Evolutionary conservation across 1,140 invertebrate species (phyloP).

Genomic region (Trichomalopsis sarcophagae): DNA sequence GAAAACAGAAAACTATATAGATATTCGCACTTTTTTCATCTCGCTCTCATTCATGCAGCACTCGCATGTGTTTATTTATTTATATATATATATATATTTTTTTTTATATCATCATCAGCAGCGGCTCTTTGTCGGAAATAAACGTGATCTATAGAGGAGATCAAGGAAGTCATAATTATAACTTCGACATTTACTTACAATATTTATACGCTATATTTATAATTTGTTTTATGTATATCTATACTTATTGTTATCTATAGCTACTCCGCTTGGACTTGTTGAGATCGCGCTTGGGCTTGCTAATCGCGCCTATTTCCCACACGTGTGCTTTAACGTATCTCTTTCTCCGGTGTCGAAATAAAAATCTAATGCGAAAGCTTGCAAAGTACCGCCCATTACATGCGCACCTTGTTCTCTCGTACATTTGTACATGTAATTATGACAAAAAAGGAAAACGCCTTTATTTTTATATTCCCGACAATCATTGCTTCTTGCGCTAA

Average conservation of each 20-base stretch:
- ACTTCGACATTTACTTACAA: constrained; percentile 49
- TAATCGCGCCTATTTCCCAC: background rate
- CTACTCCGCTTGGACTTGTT: constrained; percentile 14
- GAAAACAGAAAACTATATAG: constrained; percentile 35
- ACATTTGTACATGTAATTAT: constrained; percentile 7
- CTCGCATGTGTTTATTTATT: background rate
- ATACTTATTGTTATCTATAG: constrained; percentile 28
- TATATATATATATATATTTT: background rate
- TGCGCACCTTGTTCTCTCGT: background rate
- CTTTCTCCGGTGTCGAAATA: constrained; percentile 1
- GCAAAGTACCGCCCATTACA: background rate
- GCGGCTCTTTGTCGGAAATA: background rate
- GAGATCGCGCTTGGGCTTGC: background rate
- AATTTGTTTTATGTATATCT: constrained; percentile 21
- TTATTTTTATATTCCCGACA: background rate
- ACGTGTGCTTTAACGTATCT: background rate
- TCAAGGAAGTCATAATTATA: constrained; percentile 34
- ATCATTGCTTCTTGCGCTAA: background rate
- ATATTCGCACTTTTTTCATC: constrained; percentile 1
- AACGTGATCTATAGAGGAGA: constrained; percentile 7
- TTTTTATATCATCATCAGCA: background rate
- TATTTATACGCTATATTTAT: constrained; percentile 40
- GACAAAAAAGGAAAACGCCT: background rate
- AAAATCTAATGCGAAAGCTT: background rate
- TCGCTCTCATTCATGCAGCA: background rate